These are phyloP conservation scores for Lucinisca nassula DNA, from an alignment of 2,888 invertebrate species.

Conservation along the genomic window DNA sequence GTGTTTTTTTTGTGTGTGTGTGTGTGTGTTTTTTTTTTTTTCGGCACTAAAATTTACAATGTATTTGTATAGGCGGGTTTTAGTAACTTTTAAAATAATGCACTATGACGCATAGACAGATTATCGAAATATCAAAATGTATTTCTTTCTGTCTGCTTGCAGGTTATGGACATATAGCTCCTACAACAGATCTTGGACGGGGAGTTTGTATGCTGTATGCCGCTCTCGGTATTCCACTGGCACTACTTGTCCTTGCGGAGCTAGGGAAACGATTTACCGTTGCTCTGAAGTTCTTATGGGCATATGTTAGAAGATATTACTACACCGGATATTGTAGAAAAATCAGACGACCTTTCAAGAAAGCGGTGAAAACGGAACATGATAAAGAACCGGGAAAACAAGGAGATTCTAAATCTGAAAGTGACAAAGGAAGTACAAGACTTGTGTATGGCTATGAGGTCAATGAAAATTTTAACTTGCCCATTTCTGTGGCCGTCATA, in stretches of 20 bases:
- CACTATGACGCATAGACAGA: no score
- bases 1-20: no score
- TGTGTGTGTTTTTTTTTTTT: no score
- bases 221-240: slow-evolving; percentile 97
- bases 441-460: slow-evolving; percentile 74
- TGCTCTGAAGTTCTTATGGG: slow-evolving; percentile 96
- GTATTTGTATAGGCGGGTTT: no score
- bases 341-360: slow-evolving; percentile 84
- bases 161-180: slow-evolving; percentile 99
- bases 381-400: slow-evolving; percentile 23
- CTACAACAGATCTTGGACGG: slow-evolving; percentile 95
- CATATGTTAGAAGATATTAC: slow-evolving; percentile 80
- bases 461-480: slow-evolving; percentile 96
- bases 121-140: no score
- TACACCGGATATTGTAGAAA: slow-evolving; percentile 94
- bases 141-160: slow-evolving; percentile 79
- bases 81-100: no score
- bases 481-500: slow-evolving; percentile 95
- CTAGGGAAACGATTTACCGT: slow-evolving; percentile 98
- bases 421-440: slow-evolving; percentile 44
- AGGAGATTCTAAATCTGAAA: slow-evolving; percentile 1
- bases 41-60: no score
- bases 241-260: slow-evolving; percentile 97
- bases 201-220: slow-evolving; percentile 97
- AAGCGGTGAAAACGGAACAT: neutral